These are phyloP conservation scores for Microcaecilia unicolor DNA, from an alignment of 2,797 vertebrate species.

Conservation along the genomic window DNA sequence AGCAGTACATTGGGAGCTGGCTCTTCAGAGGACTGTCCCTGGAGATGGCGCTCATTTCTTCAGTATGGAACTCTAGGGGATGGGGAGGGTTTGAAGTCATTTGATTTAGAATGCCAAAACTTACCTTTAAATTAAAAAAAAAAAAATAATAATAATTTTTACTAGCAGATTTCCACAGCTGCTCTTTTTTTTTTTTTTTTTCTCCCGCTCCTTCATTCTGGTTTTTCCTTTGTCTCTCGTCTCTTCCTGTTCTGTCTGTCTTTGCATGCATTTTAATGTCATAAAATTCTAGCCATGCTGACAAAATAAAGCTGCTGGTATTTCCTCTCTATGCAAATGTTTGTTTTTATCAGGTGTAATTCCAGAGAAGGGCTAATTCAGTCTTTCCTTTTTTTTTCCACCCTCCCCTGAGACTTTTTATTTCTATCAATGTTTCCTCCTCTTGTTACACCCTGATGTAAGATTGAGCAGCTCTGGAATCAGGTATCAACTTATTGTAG, in stretches of 20 bases:
- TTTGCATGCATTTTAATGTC: constrained; percentile 75
- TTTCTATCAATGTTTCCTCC: constrained; percentile 44
- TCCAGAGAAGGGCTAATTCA: constrained; percentile 52
- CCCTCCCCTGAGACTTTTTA: constrained; percentile 21
- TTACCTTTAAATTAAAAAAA: constrained; percentile 48
- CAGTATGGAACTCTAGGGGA: constrained; percentile 40
- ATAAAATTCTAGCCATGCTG: constrained; percentile 57
- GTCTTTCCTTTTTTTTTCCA: constrained; percentile 24
- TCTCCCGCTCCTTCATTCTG: not conserved
- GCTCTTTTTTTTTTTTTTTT: constrained; percentile 64
- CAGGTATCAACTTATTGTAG: constrained; percentile 31
- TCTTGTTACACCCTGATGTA: constrained; percentile 42
- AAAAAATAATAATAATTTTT: constrained; percentile 31
- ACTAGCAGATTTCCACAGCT: constrained; percentile 64
- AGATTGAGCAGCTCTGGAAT: constrained; percentile 52
- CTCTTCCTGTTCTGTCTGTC: constrained; percentile 49
- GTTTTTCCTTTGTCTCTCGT: constrained; percentile 32
- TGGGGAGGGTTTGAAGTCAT: not conserved
- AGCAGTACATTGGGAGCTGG: constrained; percentile 1
- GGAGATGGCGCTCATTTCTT: constrained; percentile 44
- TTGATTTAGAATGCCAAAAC: constrained; percentile 60
- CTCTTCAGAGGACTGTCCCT: not conserved
- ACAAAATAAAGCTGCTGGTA: constrained; percentile 57
- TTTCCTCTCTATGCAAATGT: constrained; percentile 58
- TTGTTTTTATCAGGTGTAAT: constrained; percentile 37